These are phyloP conservation scores for Poeciliopsis gracilis DNA, from an alignment of 2,797 vertebrate species.

Conservation along the genomic window DNA sequence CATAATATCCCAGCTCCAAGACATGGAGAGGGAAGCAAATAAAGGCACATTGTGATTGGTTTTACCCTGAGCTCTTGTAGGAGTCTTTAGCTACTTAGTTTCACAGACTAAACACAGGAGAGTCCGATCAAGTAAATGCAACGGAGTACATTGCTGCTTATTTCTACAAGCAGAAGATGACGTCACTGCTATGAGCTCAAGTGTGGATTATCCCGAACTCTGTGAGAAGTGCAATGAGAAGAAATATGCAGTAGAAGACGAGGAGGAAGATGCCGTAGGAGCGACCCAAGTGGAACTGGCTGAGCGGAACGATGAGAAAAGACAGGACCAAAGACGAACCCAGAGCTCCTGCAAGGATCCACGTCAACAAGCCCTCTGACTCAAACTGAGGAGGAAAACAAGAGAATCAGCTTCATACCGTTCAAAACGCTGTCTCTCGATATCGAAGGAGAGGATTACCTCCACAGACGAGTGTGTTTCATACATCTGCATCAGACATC, in stretches of 20 bases:
- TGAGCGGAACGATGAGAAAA: conserved; percentile 86
- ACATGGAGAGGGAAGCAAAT: conserved; percentile 5
- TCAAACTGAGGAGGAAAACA: conserved; percentile 84
- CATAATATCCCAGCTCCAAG: conserved; percentile 13
- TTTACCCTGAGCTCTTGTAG: conserved; percentile 45
- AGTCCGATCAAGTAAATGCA: conserved; percentile 7
- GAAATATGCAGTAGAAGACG: background rate
- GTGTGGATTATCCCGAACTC: conserved; percentile 86
- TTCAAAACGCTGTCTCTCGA: background rate
- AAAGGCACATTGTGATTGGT: conserved; percentile 48
- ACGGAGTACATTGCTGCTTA: conserved; percentile 13
- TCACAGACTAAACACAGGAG: conserved; percentile 10
- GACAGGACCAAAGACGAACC: conserved; percentile 91
- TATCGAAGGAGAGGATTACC: conserved; percentile 71
- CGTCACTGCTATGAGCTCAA: conserved; percentile 10
- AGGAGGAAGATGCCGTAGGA: conserved; percentile 88
- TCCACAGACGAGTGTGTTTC: conserved; percentile 74
- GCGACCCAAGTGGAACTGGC: conserved; percentile 85
- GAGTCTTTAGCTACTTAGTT: conserved; percentile 16
- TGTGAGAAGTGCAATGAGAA: conserved; percentile 86
- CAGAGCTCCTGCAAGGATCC: conserved; percentile 89
- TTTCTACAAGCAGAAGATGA: conserved; percentile 17
- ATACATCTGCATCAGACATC: conserved; percentile 88
- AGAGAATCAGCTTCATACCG: background rate
- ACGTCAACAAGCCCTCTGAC: conserved; percentile 85